Base-by-base conservation (phyloP, 2,888 invertebrate genomes). In the Drosophila atripex region DNA sequence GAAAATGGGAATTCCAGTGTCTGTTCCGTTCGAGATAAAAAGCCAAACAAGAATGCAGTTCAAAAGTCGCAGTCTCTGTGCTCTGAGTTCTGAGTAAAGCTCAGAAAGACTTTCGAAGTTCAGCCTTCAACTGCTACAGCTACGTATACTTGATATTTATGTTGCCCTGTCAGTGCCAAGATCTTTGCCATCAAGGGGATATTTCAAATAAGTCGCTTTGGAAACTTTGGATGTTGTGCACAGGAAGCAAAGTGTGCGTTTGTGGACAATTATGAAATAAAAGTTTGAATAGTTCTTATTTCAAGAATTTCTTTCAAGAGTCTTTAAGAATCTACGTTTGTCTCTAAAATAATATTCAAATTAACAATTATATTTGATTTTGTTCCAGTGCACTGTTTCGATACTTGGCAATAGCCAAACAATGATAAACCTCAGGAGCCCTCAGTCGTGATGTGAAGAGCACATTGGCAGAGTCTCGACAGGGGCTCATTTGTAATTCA, bases 401-500 rank as follows among this genome's bases (percentile, higher is more conserved):
- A 38, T 65, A 38, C 45, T 32, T 47, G 70, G 39, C 51, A 64
- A 52, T 58, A 55, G 63, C 56, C 86, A 71, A 79, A 83, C 79
- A 86, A 79, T 79, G 80, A 86, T 83, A 86, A 77, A 79, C 84
- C 73, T 63, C 70, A 55, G 63, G 53, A 75, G 70, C 70, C 47
- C 53, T 52, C 64, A 57, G 59, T 77, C 56, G 71, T 57, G 68
- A 71, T 61, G 71, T 59, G 53, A 41, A 41, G 61, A 61, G 60
- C 45, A 77, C 77, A 74, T 60, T 60, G 60, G 38, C 60, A 60
- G 60, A 43, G 38, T 32, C 43, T 21, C 71, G 71, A 73, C 66
- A 68, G 54, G 46, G 53, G 64, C 80, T 84, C 85, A 80, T 80
- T 86, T 86, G 85, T 72, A 84, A 80, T 86, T 78, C 87, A 80